Conservation (phyloP, 2,113 vertebrate genomes). For the Gallinago media region DNA sequence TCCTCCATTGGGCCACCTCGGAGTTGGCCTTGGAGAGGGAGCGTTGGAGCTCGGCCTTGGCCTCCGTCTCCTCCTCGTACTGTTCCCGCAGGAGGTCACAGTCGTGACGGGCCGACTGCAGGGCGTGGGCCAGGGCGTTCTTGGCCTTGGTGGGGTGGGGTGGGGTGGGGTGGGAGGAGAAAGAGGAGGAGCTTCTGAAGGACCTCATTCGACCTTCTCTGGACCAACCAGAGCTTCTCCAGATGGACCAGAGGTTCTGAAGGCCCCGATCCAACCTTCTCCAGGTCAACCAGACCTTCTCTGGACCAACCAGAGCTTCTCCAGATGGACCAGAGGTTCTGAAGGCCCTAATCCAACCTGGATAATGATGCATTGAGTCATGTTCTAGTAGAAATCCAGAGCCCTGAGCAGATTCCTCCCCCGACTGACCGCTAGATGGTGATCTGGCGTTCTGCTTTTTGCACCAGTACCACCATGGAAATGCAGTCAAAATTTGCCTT, state of each 20-base stretch:
- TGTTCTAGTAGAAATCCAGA: neutral
- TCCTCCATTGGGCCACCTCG: constrained; percentile 91
- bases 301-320: neutral
- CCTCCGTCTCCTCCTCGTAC: constrained; percentile 88
- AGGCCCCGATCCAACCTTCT: too few relatives aligned
- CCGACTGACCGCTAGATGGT: neutral
- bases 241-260: too few relatives aligned
- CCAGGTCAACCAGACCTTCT: too few relatives aligned
- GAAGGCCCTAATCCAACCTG: too few relatives aligned
- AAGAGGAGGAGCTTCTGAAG: too few relatives aligned
- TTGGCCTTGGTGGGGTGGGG: constrained; percentile 40
- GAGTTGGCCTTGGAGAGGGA: constrained; percentile 85
- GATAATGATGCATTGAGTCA: accelerated
- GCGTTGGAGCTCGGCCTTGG: constrained; percentile 86
- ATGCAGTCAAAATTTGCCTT: neutral
- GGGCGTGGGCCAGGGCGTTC: constrained; percentile 85
- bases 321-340: too few relatives aligned
- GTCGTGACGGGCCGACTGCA: constrained; percentile 82
- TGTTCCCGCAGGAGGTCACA: constrained; percentile 88
- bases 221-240: neutral
- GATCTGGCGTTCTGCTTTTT: neutral
- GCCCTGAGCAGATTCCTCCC: neutral
- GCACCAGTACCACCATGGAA: neutral
- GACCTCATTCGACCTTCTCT: too few relatives aligned
- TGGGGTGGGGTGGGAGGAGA: neutral